Evolutionary conservation across 2,888 invertebrate species (phyloP), one percentile per base, ranked within the genome.

Genomic region (Drosophila formosana): DNA sequence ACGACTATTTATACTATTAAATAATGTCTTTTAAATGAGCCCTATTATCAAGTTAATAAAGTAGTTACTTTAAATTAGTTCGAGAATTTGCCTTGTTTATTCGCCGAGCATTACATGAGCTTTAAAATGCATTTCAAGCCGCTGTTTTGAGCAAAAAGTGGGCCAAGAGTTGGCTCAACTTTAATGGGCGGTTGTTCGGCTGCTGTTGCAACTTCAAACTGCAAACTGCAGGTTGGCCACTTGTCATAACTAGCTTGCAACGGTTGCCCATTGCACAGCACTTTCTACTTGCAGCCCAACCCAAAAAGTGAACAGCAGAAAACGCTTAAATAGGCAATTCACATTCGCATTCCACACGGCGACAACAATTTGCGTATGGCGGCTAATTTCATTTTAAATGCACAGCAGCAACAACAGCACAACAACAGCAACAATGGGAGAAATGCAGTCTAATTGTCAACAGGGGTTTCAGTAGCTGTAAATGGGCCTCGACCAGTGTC

Each of bases 281-380:
- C 58, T 58, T 58, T 58, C 58, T 58, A 58, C 58, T 41, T 39
- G 49, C 56, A 4, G 30, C 45, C 55, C 55, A 34, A 45, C 55
- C 55, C 55, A 45, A 51, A n/a, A n/a, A 28, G 2, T 4, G 8
- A 26, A 23, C 8, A 34, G n/a, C 18, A 18, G 9, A 28, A 25
- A 66, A 58, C 30, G 30, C 41, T 47, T 56, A 47, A 8, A 41
- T 67, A 63, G 62, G 52, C 60, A 67, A 68, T 66, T 65, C 55
- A 72, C 71, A 64, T 71, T 66, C 52, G 82, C 66, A 64, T 75
- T 66, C 66, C 71, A 55, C 41, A 58, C 32, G 41, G 41, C 72
- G 72, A 72, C 75, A 76, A 72, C 82, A 78, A 82, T 85, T 82
- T 84, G 80, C 85, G 77, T 84, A 82, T 67, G 77, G 11, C 45